phyloP scores from a whole-genome alignment of 2,888 invertebrate genomes.

The Digitonthophagus gazella region DNA sequence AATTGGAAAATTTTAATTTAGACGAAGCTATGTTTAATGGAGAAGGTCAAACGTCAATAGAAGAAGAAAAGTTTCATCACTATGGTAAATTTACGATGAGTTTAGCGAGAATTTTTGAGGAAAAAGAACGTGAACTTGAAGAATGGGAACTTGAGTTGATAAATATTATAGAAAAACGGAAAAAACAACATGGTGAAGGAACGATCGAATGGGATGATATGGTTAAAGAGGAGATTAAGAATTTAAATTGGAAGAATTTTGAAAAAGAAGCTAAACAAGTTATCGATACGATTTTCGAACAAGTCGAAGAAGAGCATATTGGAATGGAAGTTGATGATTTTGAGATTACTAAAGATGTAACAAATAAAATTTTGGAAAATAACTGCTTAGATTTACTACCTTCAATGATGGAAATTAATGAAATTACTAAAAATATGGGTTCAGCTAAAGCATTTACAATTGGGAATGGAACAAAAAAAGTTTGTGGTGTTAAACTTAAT shows the following conservation, averaged over 20 bases:
- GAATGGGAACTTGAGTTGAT: constrained; percentile 56
- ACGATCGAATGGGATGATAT: constrained; percentile 59
- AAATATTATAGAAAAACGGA: constrained; percentile 45
- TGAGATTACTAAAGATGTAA: constrained; percentile 59
- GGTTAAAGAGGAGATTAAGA: constrained; percentile 62
- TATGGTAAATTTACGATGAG: constrained; percentile 62
- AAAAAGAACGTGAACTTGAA: constrained; percentile 69
- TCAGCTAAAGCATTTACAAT: constrained; percentile 58
- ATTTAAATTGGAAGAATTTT: constrained; percentile 65
- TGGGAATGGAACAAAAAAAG: constrained; percentile 47
- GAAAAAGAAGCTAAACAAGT: constrained; percentile 59
- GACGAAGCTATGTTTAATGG: constrained; percentile 62
- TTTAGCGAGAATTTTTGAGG: constrained; percentile 72
- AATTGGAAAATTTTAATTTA: constrained; percentile 32
- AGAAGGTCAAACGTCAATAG: constrained; percentile 65
- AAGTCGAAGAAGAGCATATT: constrained; percentile 41
- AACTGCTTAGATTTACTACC: constrained; percentile 60
- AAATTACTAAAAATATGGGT: constrained; percentile 61
- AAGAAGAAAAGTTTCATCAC: constrained; percentile 53
- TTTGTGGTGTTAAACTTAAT: constrained; percentile 47
- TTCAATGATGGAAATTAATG: constrained; percentile 61
- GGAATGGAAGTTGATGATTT: constrained; percentile 59
- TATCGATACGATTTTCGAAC: constrained; percentile 48
- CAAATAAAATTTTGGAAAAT: constrained; percentile 58
- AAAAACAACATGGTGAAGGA: constrained; percentile 47